These are phyloP conservation scores for Sipha maydis DNA, from an alignment of 2,888 invertebrate species.

Conservation along the genomic window DNA sequence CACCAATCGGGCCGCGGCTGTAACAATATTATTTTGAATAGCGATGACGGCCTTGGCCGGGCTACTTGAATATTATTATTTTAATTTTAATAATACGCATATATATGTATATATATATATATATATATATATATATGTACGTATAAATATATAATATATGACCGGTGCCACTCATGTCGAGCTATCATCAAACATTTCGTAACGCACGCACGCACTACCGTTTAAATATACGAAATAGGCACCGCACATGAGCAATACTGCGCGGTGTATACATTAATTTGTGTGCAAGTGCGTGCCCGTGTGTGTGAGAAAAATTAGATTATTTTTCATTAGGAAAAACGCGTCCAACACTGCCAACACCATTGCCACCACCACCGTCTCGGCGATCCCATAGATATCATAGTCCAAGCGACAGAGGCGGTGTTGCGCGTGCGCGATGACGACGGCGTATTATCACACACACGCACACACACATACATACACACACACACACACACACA, in stretches of 20 bases:
- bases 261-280: not conserved
- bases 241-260: not conserved
- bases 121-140: not conserved
- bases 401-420: not conserved
- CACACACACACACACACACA: not conserved
- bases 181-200: not conserved
- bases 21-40: conserved; percentile 16
- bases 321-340: conserved; percentile 9
- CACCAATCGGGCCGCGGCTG: not conserved
- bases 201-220: not conserved
- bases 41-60: conserved; percentile 16
- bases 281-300: not conserved
- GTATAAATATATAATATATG: not conserved
- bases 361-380: not conserved
- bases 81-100: not conserved
- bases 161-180: not conserved
- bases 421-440: conserved; percentile 20
- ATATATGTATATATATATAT: not conserved
- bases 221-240: not conserved
- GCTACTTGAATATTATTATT: conserved; percentile 10
- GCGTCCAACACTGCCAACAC: not conserved
- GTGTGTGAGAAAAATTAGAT: not conserved
- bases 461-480: not conserved
- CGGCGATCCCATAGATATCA: not conserved
- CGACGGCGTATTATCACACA: not conserved